Evolutionary conservation across 2,888 invertebrate genomes (phyloP).

Genomic region (Elysia crispata): DNA sequence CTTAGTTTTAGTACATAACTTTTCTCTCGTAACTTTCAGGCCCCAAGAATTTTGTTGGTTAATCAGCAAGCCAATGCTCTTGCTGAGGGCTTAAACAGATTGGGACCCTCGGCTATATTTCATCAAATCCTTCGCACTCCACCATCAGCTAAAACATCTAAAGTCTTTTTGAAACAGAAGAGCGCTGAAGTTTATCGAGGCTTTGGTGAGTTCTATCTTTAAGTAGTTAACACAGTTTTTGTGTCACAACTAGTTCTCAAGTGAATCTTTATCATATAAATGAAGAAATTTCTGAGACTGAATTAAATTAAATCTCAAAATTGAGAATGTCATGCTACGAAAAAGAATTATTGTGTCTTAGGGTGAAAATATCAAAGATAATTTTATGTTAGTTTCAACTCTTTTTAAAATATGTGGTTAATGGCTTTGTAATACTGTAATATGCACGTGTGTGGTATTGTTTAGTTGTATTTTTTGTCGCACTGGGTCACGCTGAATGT

Average conservation of each 20-base stretch:
- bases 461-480: neutral
- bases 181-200: conserved; percentile 34
- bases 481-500: too few species aligned
- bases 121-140: conserved; percentile 29
- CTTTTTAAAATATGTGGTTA: neutral
- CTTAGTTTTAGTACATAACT: too few species aligned
- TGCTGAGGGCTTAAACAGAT: neutral
- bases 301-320: too few species aligned
- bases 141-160: conserved; percentile 31
- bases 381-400: too few species aligned
- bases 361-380: too few species aligned
- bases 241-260: too few species aligned
- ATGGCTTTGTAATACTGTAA: conserved; percentile 1
- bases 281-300: too few species aligned
- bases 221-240: too few species aligned
- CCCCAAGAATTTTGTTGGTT: conserved; percentile 41
- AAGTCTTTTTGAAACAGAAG: conserved; percentile 29
- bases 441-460: neutral
- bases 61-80: conserved; percentile 45
- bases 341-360: too few species aligned
- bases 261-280: too few species aligned
- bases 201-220: conserved; percentile 36
- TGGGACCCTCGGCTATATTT: too few species aligned
- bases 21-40: conserved; percentile 26
- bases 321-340: too few species aligned